These are phyloP conservation scores for Equus przewalskii DNA, from an alignment of 2,113 vertebrate species.

Conservation along the genomic window DNA sequence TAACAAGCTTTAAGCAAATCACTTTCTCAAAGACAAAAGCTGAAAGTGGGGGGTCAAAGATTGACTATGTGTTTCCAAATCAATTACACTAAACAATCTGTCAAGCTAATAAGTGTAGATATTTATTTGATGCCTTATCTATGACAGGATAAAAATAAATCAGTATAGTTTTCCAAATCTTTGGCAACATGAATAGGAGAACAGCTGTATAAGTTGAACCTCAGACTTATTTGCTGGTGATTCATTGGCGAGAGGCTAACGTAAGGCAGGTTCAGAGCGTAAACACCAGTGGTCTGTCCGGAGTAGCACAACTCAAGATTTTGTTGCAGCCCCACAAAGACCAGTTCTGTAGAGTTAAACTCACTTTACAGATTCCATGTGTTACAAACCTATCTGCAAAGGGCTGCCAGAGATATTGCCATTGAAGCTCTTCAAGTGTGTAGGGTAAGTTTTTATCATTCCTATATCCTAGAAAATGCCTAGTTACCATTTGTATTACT, in stretches of 20 bases:
- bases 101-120: neutral
- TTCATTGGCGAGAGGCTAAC: neutral
- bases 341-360: neutral
- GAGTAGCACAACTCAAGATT: neutral
- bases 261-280: neutral
- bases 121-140: neutral
- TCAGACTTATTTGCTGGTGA: neutral
- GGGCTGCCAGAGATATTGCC: neutral
- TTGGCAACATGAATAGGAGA: neutral
- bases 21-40: neutral
- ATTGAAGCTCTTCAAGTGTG: accelerated
- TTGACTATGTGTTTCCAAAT: neutral
- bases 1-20: neutral
- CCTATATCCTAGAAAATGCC: neutral
- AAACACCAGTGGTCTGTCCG: too few relatives aligned
- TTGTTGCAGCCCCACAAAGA: neutral
- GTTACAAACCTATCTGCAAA: neutral
- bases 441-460: neutral
- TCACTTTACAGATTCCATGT: neutral
- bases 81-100: neutral
- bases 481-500: neutral
- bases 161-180: neutral
- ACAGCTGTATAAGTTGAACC: neutral
- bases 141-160: neutral
- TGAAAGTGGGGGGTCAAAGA: neutral